These are phyloP conservation scores for Python bivittatus DNA, from an alignment of 2,113 vertebrate genomes.

Conservation along the genomic window DNA sequence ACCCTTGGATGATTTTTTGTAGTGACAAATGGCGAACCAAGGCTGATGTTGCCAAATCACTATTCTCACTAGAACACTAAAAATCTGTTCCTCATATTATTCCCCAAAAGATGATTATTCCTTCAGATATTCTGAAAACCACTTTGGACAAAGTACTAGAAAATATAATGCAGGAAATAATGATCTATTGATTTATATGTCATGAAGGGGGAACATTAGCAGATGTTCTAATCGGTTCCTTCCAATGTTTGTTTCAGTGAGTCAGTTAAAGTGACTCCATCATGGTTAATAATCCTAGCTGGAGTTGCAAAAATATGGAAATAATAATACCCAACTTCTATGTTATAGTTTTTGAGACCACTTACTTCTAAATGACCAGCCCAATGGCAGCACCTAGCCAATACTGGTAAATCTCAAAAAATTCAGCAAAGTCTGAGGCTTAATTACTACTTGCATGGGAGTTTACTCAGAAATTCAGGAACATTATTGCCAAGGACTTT, in stretches of 20 bases:
- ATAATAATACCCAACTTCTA: background rate
- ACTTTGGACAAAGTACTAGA: conserved; percentile 12
- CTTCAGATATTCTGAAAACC: conserved; percentile 6
- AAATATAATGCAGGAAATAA: conserved; percentile 10
- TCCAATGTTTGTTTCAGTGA: conserved; percentile 3
- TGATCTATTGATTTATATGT: background rate
- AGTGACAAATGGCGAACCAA: conserved; percentile 10
- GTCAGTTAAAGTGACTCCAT: background rate
- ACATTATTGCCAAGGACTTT: too few relatives aligned
- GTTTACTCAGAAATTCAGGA: background rate
- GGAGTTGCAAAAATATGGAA: background rate
- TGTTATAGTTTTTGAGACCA: background rate
- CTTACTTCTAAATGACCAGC: too few relatives aligned
- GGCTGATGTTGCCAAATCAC: conserved; percentile 5
- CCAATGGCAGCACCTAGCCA: too few relatives aligned
- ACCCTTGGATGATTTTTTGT: background rate
- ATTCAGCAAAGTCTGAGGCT: too few relatives aligned
- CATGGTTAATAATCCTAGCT: background rate
- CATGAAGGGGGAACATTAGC: background rate
- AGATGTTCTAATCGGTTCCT: conserved; percentile 8
- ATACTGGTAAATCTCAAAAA: too few relatives aligned
- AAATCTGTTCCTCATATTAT: background rate
- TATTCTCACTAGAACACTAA: conserved; percentile 13
- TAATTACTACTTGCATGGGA: background rate
- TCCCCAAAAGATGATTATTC: background rate